Evolutionary conservation across 2,888 invertebrate genomes (phyloP).

Genomic region (Ectemnius continuus): DNA sequence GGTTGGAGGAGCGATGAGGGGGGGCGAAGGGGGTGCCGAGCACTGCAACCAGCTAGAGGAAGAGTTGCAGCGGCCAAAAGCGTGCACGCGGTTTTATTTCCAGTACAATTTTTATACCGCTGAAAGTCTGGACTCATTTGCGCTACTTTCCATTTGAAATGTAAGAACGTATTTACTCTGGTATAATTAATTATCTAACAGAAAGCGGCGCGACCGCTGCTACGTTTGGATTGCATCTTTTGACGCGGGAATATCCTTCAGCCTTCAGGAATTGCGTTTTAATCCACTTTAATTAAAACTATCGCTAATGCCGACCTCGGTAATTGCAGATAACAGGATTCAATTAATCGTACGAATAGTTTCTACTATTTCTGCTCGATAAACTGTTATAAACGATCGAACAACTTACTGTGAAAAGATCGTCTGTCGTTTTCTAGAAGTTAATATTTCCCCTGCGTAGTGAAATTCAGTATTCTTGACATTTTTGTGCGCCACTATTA

Average conservation of each 20-base stretch:
- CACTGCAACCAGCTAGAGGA: background rate
- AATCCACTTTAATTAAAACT: slow-evolving; percentile 43
- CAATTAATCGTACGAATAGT: too few species aligned
- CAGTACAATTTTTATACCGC: slow-evolving; percentile 25
- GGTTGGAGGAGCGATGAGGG: background rate
- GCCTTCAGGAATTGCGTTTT: slow-evolving; percentile 26
- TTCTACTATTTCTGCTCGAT: background rate
- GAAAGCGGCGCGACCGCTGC: slow-evolving; percentile 8
- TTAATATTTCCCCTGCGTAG: slow-evolving; percentile 7
- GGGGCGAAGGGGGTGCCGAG: background rate
- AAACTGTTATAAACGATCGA: too few species aligned
- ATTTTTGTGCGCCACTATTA: slow-evolving; percentile 42
- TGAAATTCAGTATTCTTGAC: slow-evolving; percentile 28
- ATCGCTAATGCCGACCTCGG: slow-evolving; percentile 3
- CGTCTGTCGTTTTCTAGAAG: too few species aligned
- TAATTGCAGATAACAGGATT: too few species aligned
- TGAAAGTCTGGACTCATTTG: slow-evolving; percentile 20
- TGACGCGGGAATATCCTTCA: slow-evolving; percentile 26
- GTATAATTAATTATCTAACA: slow-evolving; percentile 35
- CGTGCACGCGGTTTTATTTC: slow-evolving; percentile 12
- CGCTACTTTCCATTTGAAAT: slow-evolving; percentile 34
- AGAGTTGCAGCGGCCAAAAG: slow-evolving; percentile 19
- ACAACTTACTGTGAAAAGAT: too few species aligned
- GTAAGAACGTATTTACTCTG: slow-evolving; percentile 37
- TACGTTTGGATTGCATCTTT: slow-evolving; percentile 31